Evolutionary conservation across 2,797 vertebrate species (phyloP).

Genomic region (Hafferia zeledoni): DNA sequence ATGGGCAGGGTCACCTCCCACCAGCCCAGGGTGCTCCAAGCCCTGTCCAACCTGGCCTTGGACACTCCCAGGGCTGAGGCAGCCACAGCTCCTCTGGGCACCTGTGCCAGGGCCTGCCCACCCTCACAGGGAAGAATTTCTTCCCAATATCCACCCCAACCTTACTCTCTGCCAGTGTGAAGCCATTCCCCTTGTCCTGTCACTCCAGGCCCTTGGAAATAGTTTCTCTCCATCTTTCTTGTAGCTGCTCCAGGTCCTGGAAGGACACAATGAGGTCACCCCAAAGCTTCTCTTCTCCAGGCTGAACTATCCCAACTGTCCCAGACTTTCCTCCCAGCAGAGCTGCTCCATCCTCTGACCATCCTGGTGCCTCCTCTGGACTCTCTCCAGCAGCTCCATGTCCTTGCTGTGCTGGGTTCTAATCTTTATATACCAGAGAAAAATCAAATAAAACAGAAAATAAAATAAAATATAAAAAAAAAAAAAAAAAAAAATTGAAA

Average conservation of each 20-base stretch:
- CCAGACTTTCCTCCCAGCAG: neutral
- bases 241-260: accelerated
- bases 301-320: neutral
- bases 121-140: accelerated
- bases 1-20: neutral
- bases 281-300: neutral
- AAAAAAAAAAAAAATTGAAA: too few species aligned
- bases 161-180: accelerated
- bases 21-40: neutral
- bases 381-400: neutral
- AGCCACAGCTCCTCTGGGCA: neutral
- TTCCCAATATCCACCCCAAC: accelerated
- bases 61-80: neutral
- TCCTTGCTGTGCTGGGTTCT: neutral
- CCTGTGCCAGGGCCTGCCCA: neutral
- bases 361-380: neutral
- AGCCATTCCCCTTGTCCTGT: neutral
- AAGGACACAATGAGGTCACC: accelerated
- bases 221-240: accelerated
- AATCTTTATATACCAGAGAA: neutral
- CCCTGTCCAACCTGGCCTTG: neutral
- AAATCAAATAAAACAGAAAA: neutral
- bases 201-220: accelerated
- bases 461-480: neutral
- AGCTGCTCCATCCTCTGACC: neutral